These are phyloP conservation scores for Oryzias woworae DNA, from an alignment of 2,113 vertebrate species.

Conservation along the genomic window DNA sequence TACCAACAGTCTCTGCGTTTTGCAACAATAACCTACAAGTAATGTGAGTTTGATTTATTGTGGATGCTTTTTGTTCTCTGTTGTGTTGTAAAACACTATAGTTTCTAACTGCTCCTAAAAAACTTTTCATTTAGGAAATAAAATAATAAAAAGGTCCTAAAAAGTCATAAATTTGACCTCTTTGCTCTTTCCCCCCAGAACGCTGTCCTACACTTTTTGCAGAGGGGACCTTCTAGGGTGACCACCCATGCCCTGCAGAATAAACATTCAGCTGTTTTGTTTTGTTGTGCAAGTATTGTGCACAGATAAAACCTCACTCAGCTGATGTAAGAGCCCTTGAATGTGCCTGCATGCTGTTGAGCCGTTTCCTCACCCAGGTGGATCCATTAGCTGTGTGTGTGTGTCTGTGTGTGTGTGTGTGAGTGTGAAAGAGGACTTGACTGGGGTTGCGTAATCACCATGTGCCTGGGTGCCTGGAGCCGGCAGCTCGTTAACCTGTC, in stretches of 20 bases:
- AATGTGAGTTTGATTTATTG: too few species aligned
- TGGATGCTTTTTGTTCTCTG: too few species aligned
- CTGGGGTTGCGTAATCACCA: constrained; percentile 69
- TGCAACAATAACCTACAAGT: too few species aligned
- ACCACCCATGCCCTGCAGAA: constrained; percentile 4
- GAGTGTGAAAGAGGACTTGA: constrained; percentile 55
- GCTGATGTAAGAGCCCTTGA: constrained; percentile 20
- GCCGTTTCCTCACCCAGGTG: constrained; percentile 53
- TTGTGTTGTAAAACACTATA: too few species aligned
- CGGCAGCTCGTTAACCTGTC: constrained; percentile 77
- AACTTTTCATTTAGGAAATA: too few species aligned
- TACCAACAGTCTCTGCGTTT: too few species aligned
- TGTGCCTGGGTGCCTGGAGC: constrained; percentile 71
- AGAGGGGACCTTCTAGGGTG: constrained; percentile 14
- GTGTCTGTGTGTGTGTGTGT: constrained; percentile 29
- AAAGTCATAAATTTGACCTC: too few species aligned
- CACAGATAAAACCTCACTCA: constrained; percentile 17
- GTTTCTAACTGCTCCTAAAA: too few species aligned
- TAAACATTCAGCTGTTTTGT: constrained; percentile 20
- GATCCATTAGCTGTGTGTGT: constrained; percentile 33
- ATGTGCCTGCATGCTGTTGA: constrained; percentile 27
- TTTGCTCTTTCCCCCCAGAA: not conserved
- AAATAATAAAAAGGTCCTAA: too few species aligned
- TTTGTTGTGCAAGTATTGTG: constrained; percentile 19
- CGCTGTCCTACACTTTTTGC: not conserved